Evolutionary conservation across 2,113 vertebrate species (phyloP).

Genomic region (Alaudala cheleensis): DNA sequence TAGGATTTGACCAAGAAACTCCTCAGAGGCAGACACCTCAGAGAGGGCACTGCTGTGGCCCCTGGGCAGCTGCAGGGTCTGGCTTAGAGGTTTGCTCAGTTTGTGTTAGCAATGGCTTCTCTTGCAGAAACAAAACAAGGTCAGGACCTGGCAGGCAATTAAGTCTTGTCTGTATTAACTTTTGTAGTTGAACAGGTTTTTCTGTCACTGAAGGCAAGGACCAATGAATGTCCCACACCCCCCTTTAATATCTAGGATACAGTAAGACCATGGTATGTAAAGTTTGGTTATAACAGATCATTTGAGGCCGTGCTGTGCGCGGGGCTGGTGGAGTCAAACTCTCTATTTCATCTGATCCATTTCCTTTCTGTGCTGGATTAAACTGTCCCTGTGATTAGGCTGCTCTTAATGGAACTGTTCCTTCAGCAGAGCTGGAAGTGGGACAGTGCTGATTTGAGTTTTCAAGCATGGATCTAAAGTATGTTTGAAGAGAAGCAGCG

Average conservation of each 20-base stretch:
- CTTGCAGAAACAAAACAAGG: background rate
- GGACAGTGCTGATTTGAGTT: background rate
- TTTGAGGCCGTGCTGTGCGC: background rate
- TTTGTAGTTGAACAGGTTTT: conserved; percentile 52
- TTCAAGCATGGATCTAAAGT: background rate
- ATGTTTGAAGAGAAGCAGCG: background rate
- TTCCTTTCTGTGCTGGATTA: background rate
- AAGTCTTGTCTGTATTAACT: conserved; percentile 19
- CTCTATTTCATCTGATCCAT: background rate
- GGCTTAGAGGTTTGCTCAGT: background rate
- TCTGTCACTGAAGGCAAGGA: background rate
- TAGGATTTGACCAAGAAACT: background rate
- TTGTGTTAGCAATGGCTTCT: background rate
- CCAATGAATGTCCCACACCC: background rate
- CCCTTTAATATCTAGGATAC: background rate
- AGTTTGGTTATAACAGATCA: background rate
- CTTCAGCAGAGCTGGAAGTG: background rate
- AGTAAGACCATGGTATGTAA: background rate
- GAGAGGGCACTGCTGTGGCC: background rate
- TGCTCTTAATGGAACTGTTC: background rate
- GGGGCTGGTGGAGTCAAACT: background rate
- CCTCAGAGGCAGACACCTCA: background rate
- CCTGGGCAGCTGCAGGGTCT: background rate
- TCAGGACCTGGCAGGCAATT: background rate
- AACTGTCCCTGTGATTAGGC: background rate